Base-by-base conservation (phyloP, 2,888 invertebrate species). In the Drosophila neoperkinsi region DNA sequence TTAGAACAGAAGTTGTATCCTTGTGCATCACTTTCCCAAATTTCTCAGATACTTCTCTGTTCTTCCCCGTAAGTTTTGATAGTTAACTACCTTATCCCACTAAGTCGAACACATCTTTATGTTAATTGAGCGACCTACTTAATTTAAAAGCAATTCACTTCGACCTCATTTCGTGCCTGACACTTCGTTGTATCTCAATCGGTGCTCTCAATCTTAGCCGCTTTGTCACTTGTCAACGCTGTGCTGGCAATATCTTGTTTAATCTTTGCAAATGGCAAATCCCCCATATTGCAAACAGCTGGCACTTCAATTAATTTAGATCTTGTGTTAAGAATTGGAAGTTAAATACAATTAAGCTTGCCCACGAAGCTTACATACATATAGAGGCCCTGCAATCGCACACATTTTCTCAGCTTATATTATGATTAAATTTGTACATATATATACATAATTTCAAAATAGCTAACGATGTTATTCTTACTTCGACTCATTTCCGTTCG, bases 181-280 rank as follows among this genome's bases (percentile, higher is more conserved):
- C 41, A 21, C 6, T 52, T 16, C 10, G 5, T 33, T 51, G 30
- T 36, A 5, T 18, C 11, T 30, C 33, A 63, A 76, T 77, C 67
- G 16, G 28, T 65, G 59, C 31, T n/a, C 30, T 57, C 31, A 65
- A 81, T 78, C 64, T 71, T 11, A 9, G 49, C 21, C 51, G 30
- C n/a, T 41, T 36, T 62, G 62, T 60, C 78, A 64, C 56, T 49
- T 77, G 61, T 10, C 57, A 59, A 1, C 31, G n/a, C 11, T 10
- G 18, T 46, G 57, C 49, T 71, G 65, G 73, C 62, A 59, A 50
- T 68, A 73, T 85, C 82, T 76, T 71, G 71, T 79, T 80, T 71
- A 90, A 79, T 81, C 72, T 75, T 90, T 83, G 85, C 74, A 82
- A 90, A 81, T 75, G 28, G 13, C 13, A 31, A 61, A 6, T 41